Evolutionary conservation across 2,797 vertebrate genomes (phyloP), one percentile per base, ranked within the genome.

Genomic region (Neosalanx taihuensis): DNA sequence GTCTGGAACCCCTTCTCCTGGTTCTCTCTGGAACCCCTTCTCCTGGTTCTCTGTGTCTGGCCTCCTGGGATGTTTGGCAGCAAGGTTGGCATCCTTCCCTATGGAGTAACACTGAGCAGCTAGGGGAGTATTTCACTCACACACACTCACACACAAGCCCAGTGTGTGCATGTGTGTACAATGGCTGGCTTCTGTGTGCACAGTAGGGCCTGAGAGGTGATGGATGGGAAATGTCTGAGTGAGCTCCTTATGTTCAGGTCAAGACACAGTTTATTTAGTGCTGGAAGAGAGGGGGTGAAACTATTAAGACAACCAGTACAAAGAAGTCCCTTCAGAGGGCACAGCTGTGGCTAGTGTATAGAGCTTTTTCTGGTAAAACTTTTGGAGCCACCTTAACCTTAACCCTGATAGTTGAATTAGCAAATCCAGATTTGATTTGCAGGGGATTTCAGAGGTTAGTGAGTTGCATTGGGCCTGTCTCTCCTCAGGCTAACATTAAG

Each of bases 211-310:
- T n/a, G 51, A 56, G 15, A 56, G 3, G 35, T 76, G 80, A 84
- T 72, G 80, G 75, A 88, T 86, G 80, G 70, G 62, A 78, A 77
- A 69, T 83, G 85, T 85, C 70, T 85, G 85, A 66, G 61, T 71
- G 23, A 64, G 26, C 67, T 1, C 13, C 12, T 71, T 37, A 37
- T 26, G 73, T 72, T 75, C 31, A 49, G 69, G 31, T 26, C 46
- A 68, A 13, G 67, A 58, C 26, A 1, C 68, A 75, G 30, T 70
- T 33, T 13, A 57, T 69, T 74, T 66, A 58, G 20, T 69, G 70
- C 15, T 63, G 49, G 53, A 15, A 49, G 35, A 56, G 59, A 41
- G 41, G 56, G 67, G 18, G 6, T 13, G 13, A 46, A 46, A 46
- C 41, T 9, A 13, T 13, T 12, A 46, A 46, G 41, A 46, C 41